Evolutionary conservation across 2,888 invertebrate genomes (phyloP), one percentile per base, ranked within the genome.

Genomic region (Encarsia formosa): DNA sequence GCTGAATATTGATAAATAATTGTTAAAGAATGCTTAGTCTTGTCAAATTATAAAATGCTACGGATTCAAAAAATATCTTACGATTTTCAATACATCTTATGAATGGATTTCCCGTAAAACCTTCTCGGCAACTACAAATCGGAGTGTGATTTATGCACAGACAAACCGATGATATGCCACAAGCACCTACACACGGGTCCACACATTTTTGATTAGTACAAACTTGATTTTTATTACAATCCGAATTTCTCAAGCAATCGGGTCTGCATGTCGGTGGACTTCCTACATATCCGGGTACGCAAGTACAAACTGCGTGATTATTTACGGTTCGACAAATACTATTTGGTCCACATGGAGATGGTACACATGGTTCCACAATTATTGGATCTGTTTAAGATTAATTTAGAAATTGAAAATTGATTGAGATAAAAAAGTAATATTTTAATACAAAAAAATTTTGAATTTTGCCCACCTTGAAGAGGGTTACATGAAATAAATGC

Each of bases 191-290:
- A 63, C 88, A 89, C 18, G 88, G 88, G 70, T 88, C 84, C 5
- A 78, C 68, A 66, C 90, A 90, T 74, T 86, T 87, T 64, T 85
- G 85, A 60, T 80, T 79, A 39, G 84, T 77, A 68, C 91, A 92
- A 43, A 88, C 84, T 65, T 78, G 82, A 63, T 85, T 77, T 43
- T 77, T 64, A 1, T 82, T 69, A 64, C 87, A 88, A 69, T 88
- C 82, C 29, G 71, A 72, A 61, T 84, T 85, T 4, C 83, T 71
- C 15, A 85, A 76, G 70, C 88, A 87, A 77, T 88, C 88, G 5
- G 88, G 88, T 59, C 85, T 80, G 65, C 88, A 89, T 23, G 18
- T 78, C 78, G 70, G 72, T 8, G 77, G 77, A 61, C 76, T 71
- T 38, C 76, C 76, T 39, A 57, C 62, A 51, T 67, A 66, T 49